phyloP scores from a whole-genome alignment of 2,797 vertebrate genomes.

The Pseudochaenichthys georgianus region DNA sequence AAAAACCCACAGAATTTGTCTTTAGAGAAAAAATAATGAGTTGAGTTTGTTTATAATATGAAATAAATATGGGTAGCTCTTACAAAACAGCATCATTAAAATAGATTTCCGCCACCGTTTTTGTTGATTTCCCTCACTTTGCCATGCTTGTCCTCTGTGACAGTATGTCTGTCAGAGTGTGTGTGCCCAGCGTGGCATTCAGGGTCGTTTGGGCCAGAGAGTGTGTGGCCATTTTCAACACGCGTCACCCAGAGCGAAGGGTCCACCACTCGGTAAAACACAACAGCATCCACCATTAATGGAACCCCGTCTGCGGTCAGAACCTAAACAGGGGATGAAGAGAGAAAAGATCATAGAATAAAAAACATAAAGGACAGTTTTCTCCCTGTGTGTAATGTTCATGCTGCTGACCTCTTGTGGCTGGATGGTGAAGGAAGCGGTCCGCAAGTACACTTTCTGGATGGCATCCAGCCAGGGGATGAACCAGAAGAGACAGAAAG shows the following conservation, averaged over 20 bases:
- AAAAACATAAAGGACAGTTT: neutral
- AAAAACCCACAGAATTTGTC: too few species aligned
- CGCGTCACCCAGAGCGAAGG: constrained; percentile 81
- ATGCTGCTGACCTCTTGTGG: constrained; percentile 46
- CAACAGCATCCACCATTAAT: constrained; percentile 83
- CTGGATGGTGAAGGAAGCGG: constrained; percentile 62
- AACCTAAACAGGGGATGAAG: constrained; percentile 66
- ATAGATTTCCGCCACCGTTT: too few species aligned
- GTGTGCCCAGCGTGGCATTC: constrained; percentile 81
- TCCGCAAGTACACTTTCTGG: constrained; percentile 67
- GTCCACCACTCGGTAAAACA: constrained; percentile 85
- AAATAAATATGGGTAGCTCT: too few species aligned
- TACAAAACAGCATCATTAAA: too few species aligned
- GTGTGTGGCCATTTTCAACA: constrained; percentile 82
- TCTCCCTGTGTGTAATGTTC: neutral
- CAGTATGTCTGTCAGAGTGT: constrained; percentile 82
- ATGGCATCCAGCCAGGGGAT: constrained; percentile 74
- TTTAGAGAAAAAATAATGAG: too few species aligned
- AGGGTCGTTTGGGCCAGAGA: constrained; percentile 82
- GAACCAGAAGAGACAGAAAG: constrained; percentile 57
- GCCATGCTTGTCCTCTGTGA: constrained; percentile 76
- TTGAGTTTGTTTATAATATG: too few species aligned
- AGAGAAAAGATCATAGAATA: neutral
- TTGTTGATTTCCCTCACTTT: constrained; percentile 55
- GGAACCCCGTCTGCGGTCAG: constrained; percentile 84